Evolutionary conservation across 2,113 vertebrate species (phyloP), one percentile per base, ranked within the genome.

Genomic region (Isichthys henryi): DNA sequence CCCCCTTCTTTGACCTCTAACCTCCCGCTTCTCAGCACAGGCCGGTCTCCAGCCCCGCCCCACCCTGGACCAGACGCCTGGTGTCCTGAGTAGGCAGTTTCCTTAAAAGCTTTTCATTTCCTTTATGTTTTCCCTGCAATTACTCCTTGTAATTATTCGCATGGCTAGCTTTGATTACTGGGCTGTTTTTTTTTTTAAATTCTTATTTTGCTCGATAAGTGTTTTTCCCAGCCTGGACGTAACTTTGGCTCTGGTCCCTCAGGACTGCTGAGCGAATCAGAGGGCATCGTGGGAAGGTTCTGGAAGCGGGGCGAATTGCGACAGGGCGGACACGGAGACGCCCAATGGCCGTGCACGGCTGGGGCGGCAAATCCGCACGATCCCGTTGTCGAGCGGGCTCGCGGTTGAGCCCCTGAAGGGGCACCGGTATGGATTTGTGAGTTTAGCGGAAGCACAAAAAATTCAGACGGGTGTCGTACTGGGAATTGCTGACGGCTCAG

Each of bases 141-240:
- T 56, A 43, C 88, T 82, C 49, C 48, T 50, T 82, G 74, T 49
- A 89, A 52, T 50, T 77, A 89, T 83, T 89, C 49, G 50, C 70
- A 89, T 89, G 88, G 88, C 88, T 39, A 45, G 50, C 70, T 89
- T 53, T 58, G 56, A 66, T 88, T 58, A n/a, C 49, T 48, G 27
- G 62, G 62, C 62, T 70, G 27, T 70, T 31, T 52, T 86, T 48
- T 23, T 88, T 74, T 80, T 74, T 35, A 17, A 2, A 43, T 80
- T 80, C 74, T 84, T 84, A 84, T 53, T 89, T 74, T 56, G 74
- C 88, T 83, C 70, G 10, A 56, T 83, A 88, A 88, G 66, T 87
- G 35, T 62, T 88, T 86, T 87, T 86, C 84, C 15, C 17, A 7
- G 35, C 56, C 56, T 66, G 35, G 87, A 46, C 21, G 31, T 88